Evolutionary conservation across 2,113 vertebrate species (phyloP).

Genomic region (Catagonus wagneri): DNA sequence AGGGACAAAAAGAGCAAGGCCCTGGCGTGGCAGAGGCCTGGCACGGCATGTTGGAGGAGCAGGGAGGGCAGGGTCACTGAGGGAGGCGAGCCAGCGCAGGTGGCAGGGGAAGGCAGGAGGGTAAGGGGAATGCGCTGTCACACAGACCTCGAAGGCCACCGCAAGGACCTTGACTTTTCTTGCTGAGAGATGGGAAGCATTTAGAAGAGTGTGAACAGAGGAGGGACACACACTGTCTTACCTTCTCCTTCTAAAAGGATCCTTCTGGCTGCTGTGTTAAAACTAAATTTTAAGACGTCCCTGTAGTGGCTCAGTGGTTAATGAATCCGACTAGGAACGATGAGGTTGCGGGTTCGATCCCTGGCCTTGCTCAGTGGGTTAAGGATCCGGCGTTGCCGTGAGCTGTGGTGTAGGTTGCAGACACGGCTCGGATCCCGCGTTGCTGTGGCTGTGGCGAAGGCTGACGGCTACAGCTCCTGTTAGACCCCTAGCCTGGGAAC

Average conservation of each 20-base stretch:
- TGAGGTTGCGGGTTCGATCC: no score
- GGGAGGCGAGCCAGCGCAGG: neutral
- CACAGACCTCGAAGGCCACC: neutral
- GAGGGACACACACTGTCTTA: neutral
- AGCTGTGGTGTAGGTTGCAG: no score
- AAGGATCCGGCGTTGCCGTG: no score
- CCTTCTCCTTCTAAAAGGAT: neutral
- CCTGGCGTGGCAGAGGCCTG: neutral
- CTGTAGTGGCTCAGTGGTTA: no score
- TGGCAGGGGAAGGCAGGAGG: neutral
- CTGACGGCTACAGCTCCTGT: no score
- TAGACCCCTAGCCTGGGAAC: no score
- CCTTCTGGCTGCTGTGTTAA: neutral
- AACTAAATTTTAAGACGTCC: no score
- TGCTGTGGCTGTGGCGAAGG: no score
- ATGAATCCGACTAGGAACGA: no score
- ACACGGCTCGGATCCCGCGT: no score
- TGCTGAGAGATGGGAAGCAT: neutral
- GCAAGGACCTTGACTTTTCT: neutral
- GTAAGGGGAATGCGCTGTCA: neutral
- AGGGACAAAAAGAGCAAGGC: neutral
- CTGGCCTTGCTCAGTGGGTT: no score
- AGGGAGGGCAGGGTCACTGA: rapidly evolving
- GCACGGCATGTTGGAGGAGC: neutral
- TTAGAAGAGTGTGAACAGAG: neutral